These are phyloP conservation scores for Sakesphorus luctuosus DNA, from an alignment of 2,113 vertebrate genomes.

Conservation along the genomic window DNA sequence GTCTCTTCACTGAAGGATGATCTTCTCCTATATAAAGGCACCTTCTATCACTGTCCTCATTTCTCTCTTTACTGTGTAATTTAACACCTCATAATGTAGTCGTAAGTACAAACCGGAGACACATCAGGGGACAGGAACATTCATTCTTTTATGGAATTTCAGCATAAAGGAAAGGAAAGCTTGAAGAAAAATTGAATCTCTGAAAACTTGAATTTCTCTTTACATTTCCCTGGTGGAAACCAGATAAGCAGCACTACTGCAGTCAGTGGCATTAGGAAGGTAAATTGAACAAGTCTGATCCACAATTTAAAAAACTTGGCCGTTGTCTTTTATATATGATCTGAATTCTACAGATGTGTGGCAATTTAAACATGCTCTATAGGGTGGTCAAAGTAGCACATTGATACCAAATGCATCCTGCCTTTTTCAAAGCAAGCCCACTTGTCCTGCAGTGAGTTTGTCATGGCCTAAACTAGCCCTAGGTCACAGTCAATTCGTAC, in stretches of 20 bases:
- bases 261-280: background rate
- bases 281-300: background rate
- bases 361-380: background rate
- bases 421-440: background rate
- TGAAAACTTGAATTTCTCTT: background rate
- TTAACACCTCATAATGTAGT: background rate
- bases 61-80: background rate
- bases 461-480: background rate
- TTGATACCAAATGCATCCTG: background rate
- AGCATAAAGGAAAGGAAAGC: background rate
- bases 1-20: background rate
- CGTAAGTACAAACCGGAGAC: background rate
- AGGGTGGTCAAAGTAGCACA: background rate
- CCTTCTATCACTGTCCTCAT: background rate
- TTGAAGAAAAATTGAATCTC: background rate
- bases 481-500: background rate
- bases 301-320: background rate
- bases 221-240: background rate
- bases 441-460: background rate
- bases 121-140: background rate
- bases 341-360: rapidly evolving
- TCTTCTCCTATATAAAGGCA: background rate
- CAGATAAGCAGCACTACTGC: background rate
- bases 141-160: background rate
- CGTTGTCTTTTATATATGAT: background rate